Conservation (phyloP, 1,140 invertebrate genomes). For the Trachelipus rathkii region DNA sequence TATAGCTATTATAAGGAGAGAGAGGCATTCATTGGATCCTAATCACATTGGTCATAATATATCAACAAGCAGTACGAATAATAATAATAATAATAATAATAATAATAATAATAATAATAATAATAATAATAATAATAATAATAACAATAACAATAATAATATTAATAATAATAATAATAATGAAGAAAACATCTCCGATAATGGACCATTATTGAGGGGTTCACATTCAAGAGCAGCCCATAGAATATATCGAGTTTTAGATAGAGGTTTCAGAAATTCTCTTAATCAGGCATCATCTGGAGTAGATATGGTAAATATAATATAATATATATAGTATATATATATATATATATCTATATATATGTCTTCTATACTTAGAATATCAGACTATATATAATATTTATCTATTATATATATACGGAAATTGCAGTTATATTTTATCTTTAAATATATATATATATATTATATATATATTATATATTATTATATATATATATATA, state of each 20-base stretch:
- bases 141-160: constrained; percentile 2
- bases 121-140: constrained; percentile 5
- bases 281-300: background rate
- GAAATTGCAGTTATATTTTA: too few relatives aligned
- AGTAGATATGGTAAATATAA: too few relatives aligned
- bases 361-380: too few relatives aligned
- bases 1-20: constrained; percentile 61
- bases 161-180: background rate
- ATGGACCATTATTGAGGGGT: too few relatives aligned
- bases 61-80: background rate
- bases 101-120: background rate
- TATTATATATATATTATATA: too few relatives aligned
- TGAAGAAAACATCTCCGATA: too few relatives aligned
- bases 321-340: too few relatives aligned
- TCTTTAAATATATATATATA: too few relatives aligned
- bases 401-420: too few relatives aligned
- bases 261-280: background rate
- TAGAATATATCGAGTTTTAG: background rate
- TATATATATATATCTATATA: too few relatives aligned
- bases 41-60: constrained; percentile 1
- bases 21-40: background rate
- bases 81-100: constrained; percentile 8
- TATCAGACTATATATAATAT: too few relatives aligned
- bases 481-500: too few relatives aligned
- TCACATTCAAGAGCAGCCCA: background rate